Percentiles rank a stretch among this genome's conserved stretches.
Evolutionary conservation across 2,888 invertebrate species (phyloP).

Genomic region (Eumerus sabulonum): DNA sequence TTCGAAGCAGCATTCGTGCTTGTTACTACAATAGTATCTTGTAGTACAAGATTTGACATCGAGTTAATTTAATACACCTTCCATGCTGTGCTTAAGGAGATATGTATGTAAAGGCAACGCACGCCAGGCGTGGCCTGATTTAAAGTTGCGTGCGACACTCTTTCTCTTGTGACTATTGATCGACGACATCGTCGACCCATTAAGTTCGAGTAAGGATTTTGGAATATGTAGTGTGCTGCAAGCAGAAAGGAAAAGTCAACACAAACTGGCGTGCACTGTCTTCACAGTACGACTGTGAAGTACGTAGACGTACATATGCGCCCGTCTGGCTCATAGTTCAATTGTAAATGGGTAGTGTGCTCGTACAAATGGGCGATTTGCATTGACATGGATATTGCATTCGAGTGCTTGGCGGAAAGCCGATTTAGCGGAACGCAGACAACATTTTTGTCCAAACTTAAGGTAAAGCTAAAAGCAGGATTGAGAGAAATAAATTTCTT

Average conservation of each 20-base stretch:
- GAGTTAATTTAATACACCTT: conserved; percentile 61
- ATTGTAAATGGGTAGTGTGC: conserved; percentile 34
- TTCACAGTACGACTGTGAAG: background rate
- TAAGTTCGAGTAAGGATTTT: conserved; percentile 3
- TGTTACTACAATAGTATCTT: conserved; percentile 15
- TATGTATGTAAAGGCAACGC: conserved; percentile 35
- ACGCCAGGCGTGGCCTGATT: conserved; percentile 60
- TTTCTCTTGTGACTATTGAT: conserved; percentile 1
- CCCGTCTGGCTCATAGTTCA: conserved; percentile 34
- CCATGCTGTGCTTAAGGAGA: conserved; percentile 17
- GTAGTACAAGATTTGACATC: conserved; percentile 58
- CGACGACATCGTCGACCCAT: no score
- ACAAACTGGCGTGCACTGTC: background rate
- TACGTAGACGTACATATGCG: conserved; percentile 15
- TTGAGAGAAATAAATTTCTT: no score
- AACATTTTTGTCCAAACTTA: no score
- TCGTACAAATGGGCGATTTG: conserved; percentile 31
- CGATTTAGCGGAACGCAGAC: no score
- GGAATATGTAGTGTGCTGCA: conserved; percentile 23
- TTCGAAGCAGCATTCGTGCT: conserved; percentile 1
- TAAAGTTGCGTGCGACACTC: conserved; percentile 40
- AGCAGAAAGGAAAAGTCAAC: conserved; percentile 34
- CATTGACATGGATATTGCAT: conserved; percentile 5
- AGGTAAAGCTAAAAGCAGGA: no score
- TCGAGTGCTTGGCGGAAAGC: no score